phyloP scores from a whole-genome alignment of 2,113 vertebrate genomes.

The Saccopteryx bilineata region DNA sequence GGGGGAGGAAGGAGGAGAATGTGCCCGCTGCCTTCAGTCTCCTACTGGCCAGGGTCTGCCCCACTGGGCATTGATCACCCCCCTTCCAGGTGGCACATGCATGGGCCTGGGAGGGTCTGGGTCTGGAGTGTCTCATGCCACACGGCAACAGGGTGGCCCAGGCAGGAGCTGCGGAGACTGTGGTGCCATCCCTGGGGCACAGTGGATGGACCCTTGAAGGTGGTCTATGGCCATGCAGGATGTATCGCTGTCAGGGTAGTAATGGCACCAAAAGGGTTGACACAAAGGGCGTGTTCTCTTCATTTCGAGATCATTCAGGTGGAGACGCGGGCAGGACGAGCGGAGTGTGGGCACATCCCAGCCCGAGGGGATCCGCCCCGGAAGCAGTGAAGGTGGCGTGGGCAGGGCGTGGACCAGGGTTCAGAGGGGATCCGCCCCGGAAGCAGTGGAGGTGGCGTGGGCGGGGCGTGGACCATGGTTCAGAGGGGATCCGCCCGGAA shows the following conservation, averaged over 20 bases:
- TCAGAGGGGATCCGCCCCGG: not conserved
- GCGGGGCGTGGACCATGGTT: not conserved
- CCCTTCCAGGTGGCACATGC: not conserved
- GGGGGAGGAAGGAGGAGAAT: not conserved
- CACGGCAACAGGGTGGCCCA: not conserved
- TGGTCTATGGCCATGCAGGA: fast-evolving
- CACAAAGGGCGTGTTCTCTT: fast-evolving
- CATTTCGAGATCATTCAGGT: not conserved
- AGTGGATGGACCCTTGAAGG: not conserved
- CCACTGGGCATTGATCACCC: not conserved
- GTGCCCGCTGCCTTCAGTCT: not conserved
- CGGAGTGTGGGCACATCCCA: not conserved
- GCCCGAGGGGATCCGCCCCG: not conserved
- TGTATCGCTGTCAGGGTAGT: not conserved
- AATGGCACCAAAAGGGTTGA: not conserved
- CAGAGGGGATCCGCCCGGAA: no score
- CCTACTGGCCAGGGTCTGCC: not conserved
- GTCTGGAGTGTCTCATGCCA: not conserved
- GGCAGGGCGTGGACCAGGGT: no score
- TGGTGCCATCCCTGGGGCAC: not conserved
- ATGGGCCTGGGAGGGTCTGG: not conserved
- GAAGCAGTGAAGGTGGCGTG: not conserved
- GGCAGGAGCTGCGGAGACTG: not conserved
- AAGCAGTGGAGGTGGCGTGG: not conserved
- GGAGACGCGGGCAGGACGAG: not conserved